phyloP scores from a whole-genome alignment of 2,113 vertebrate species.

The Cygnus buccinator region DNA sequence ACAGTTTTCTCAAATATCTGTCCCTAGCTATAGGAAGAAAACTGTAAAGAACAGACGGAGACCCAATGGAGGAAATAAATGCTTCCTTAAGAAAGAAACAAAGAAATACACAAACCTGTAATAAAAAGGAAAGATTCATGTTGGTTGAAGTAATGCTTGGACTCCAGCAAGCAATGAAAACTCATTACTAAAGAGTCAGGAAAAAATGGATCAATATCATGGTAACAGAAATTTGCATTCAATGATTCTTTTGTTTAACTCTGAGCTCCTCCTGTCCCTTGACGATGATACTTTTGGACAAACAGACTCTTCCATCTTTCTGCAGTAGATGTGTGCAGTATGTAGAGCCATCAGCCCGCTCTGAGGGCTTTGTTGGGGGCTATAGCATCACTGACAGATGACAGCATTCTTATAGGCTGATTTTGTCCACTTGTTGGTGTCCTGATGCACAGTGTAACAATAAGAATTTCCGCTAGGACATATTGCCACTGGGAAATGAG shows the following conservation, averaged over 20 bases:
- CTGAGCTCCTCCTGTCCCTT: neutral
- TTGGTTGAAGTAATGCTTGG: neutral
- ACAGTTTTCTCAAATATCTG: neutral
- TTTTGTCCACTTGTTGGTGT: neutral
- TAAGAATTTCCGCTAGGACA: neutral
- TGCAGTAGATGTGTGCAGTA: neutral
- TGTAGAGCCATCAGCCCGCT: neutral
- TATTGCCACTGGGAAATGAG: neutral
- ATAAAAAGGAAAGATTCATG: neutral
- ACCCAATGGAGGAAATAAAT: neutral
- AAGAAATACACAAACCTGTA: neutral
- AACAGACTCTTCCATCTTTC: neutral
- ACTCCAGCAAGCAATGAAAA: neutral
- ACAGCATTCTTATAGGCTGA: neutral
- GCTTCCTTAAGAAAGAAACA: neutral
- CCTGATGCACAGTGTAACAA: neutral
- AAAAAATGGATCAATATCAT: neutral
- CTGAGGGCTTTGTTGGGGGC: fast-evolving
- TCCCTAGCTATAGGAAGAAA: neutral
- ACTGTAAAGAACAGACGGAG: neutral
- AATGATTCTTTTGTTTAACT: neutral
- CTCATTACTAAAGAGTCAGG: neutral
- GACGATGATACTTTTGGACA: neutral
- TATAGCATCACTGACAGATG: fast-evolving
- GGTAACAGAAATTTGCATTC: neutral